phyloP scores from a whole-genome alignment of 2,113 vertebrate genomes.

The Ictalurus punctatus region DNA sequence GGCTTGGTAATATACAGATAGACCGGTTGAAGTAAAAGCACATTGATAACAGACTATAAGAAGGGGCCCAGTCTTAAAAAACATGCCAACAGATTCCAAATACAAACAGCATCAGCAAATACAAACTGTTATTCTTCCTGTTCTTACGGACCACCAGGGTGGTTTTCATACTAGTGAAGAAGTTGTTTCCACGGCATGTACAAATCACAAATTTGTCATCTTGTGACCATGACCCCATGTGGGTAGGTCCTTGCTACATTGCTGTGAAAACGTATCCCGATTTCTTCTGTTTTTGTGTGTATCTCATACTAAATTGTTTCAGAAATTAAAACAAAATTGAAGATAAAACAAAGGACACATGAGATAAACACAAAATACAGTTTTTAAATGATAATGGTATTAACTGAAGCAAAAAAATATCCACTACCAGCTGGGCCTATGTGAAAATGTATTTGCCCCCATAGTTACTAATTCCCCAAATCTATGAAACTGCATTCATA shows the following conservation, averaged over 20 bases:
- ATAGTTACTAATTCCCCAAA: no score
- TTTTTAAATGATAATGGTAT: no score
- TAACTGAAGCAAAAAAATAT: no score
- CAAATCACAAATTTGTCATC: neutral
- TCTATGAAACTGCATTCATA: no score
- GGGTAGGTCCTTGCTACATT: neutral
- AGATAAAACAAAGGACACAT: no score
- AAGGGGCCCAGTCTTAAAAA: neutral
- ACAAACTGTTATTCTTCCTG: neutral
- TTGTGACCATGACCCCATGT: neutral
- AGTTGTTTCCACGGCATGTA: neutral
- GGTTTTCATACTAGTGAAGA: neutral
- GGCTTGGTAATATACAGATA: neutral
- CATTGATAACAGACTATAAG: neutral
- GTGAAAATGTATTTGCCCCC: no score
- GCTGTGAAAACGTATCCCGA: no score
- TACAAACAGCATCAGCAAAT: neutral
- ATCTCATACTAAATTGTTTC: no score
- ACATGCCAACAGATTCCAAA: conserved; percentile 4
- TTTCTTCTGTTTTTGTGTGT: no score
- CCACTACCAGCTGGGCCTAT: no score
- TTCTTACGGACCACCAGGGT: neutral
- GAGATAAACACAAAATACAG: no score
- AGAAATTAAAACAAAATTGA: no score
- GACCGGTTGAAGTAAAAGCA: neutral